Evolutionary conservation across 2,797 vertebrate genomes (phyloP).

Genomic region (Urocyon cinereoargenteus): DNA sequence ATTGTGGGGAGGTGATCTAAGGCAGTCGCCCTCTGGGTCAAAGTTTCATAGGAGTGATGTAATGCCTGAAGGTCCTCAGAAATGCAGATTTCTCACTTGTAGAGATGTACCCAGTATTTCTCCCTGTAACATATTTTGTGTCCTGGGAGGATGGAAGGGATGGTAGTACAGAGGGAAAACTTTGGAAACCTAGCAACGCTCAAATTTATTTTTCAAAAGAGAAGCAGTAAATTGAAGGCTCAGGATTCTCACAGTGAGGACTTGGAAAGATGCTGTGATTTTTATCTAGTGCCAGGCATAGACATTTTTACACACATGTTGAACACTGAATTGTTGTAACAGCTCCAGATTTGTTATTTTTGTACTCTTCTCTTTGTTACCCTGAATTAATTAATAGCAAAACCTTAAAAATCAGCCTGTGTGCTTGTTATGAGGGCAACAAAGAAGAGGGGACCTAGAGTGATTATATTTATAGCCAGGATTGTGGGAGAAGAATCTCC

Average conservation of each 20-base stretch:
- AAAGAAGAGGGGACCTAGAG: background rate
- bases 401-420: background rate
- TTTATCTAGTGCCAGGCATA: background rate
- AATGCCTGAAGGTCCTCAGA: background rate
- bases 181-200: background rate
- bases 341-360: constrained; percentile 10
- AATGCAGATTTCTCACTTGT: background rate
- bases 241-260: background rate
- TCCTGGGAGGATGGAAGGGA: background rate
- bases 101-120: background rate
- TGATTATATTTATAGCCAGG: background rate
- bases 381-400: constrained; percentile 32
- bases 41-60: background rate
- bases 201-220: constrained; percentile 48
- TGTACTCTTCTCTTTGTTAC: constrained; percentile 16
- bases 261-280: background rate
- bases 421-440: background rate
- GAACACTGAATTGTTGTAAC: background rate
- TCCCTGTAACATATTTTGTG: background rate
- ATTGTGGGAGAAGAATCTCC: background rate
- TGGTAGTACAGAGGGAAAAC: background rate
- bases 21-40: background rate
- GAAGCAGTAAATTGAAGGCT: constrained; percentile 12
- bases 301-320: background rate
- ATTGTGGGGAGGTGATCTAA: background rate